Evolutionary conservation across 2,797 vertebrate genomes (phyloP), one percentile per base, ranked within the genome.

Genomic region (Pangasius sanitwongsei): DNA sequence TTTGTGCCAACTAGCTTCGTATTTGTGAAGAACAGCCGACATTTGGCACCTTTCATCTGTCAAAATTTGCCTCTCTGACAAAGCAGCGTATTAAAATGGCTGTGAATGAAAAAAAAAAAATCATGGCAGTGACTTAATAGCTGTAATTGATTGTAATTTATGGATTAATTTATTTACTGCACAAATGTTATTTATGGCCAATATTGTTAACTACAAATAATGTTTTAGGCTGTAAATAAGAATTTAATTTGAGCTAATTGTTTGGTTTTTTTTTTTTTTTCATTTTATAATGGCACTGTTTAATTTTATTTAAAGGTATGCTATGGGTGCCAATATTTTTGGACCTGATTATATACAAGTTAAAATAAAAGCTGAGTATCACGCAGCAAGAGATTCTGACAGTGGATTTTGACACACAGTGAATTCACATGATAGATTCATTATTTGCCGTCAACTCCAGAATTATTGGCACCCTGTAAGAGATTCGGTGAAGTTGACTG

Each of bases 21-120:
- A 16, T 70, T 85, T 69, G 70, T 85, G 18, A 85, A 70, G 63
- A 69, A 69, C 83, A 69, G 41, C 1, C 82, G 59, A 65, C 28
- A 53, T 65, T 65, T 31, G 41, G 61, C 37, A 69, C 48, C 65
- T 86, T 86, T 75, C 34, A 77, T 75, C 69, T n/a, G 85, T 75
- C 70, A 86, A 31, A 63, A 61, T 75, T 61, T 85, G 61, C 83
- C 44, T 85, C 28, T 7, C 63, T 85, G 83, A 85, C n/a, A 85
- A 85, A 85, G 44, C n/a, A 34, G 65, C 9, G 9, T 20, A 69
- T 85, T 55, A 85, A 69, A 85, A 55, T 70, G n/a, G 48, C 63
- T 50, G 28, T 85, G 31, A 85, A 84, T 0, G n/a, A 23, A 34
- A 69, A 50, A 53, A 53, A 18, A 44, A n/a, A 41, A 28, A 41